These are phyloP conservation scores for Anseranas semipalmata DNA, from an alignment of 2,113 vertebrate genomes.

Conservation along the genomic window DNA sequence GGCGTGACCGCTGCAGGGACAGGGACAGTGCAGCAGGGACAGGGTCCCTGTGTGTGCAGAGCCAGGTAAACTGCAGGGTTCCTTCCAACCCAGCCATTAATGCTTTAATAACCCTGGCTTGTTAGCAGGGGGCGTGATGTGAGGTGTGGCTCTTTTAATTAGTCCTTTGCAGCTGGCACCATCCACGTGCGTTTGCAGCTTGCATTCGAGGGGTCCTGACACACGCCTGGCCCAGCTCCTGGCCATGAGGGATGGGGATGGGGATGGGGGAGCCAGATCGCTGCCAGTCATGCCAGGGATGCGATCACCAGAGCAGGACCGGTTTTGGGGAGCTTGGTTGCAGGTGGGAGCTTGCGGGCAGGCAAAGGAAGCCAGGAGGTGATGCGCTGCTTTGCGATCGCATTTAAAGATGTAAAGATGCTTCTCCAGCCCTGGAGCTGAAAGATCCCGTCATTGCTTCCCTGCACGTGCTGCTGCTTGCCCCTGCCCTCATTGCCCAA, in stretches of 20 bases:
- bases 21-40: too few relatives aligned
- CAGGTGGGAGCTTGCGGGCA: fast-evolving
- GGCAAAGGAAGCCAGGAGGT: neutral
- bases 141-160: fast-evolving
- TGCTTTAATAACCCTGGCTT: neutral
- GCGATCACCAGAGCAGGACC: fast-evolving
- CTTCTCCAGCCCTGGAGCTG: neutral
- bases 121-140: neutral
- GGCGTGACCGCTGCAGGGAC: fast-evolving
- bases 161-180: neutral
- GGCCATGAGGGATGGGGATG: neutral
- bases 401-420: neutral
- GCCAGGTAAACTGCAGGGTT: too few relatives aligned
- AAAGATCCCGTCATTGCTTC: neutral
- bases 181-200: fast-evolving
- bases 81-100: neutral
- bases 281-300: fast-evolving
- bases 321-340: neutral
- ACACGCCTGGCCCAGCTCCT: too few relatives aligned
- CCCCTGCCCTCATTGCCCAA: neutral
- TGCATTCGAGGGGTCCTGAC: neutral
- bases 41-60: too few relatives aligned
- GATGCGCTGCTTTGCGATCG: fast-evolving
- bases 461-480: neutral
- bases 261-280: neutral